A percentile compares a stretch with the other conserved stretches of the same genome.
Evolutionary conservation across 2,888 invertebrate genomes (phyloP).

Genomic region (Caenorhabditis angaria): DNA sequence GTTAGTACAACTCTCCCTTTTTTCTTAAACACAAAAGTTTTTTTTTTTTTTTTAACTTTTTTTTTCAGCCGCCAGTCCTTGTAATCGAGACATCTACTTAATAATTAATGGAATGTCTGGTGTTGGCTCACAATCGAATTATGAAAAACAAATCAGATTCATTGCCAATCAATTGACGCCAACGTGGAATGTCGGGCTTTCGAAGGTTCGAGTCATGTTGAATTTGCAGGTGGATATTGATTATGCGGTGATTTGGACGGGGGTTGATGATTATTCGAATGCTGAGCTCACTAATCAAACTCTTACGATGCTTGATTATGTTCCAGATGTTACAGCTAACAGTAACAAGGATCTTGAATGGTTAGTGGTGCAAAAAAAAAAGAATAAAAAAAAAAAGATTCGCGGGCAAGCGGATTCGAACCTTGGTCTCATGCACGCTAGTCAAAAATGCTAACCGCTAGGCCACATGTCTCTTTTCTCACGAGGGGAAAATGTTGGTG

Average conservation of each 20-base stretch:
- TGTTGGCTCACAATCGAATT: conserved; percentile 51
- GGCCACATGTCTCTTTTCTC: too few relatives aligned
- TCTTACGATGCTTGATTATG: conserved; percentile 40
- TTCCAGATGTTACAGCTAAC: conserved; percentile 49
- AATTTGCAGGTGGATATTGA: conserved; percentile 53
- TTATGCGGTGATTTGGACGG: conserved; percentile 45
- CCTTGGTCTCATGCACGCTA: too few relatives aligned
- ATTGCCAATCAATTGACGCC: conserved; percentile 50
- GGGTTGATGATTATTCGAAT: conserved; percentile 27
- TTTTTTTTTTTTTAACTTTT: not conserved
- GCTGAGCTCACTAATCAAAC: conserved; percentile 38
- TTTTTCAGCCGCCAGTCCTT: conserved; percentile 47
- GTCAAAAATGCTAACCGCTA: too few relatives aligned
- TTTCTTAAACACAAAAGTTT: not conserved
- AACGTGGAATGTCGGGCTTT: conserved; percentile 51
- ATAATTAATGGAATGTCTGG: conserved; percentile 51
- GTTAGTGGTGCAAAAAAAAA: too few relatives aligned
- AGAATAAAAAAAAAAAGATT: too few relatives aligned
- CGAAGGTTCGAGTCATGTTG: conserved; percentile 52
- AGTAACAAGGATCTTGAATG: conserved; percentile 53
- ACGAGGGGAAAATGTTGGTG: too few relatives aligned
- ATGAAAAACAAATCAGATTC: conserved; percentile 52
- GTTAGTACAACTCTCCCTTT: conserved; percentile 12
- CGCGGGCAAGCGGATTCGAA: too few relatives aligned
- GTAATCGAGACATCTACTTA: conserved; percentile 57